Base-by-base conservation (phyloP, 2,113 vertebrate species). In the Syngnathus scovelli region DNA sequence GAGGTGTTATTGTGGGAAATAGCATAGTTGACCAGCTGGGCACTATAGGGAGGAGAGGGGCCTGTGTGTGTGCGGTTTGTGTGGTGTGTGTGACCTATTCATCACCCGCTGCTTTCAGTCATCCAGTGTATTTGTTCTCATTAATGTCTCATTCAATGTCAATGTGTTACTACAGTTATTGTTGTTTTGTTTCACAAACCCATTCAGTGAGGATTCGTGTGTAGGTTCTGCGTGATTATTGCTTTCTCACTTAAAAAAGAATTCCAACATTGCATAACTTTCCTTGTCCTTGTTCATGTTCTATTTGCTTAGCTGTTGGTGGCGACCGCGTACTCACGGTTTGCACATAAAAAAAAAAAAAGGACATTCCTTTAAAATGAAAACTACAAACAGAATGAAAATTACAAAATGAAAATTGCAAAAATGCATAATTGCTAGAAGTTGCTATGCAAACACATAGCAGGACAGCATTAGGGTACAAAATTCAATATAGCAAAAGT, bases 1-100 rank as follows among this genome's bases (percentile, higher is more conserved):
- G 59, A 70, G 65, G 73, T 75, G 76, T 78, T 80, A 78, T 69
- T 74, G 81, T 83, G 80, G 71, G 78, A 85, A 81, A 81, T 64
- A 70, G 63, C 64, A 75, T 36, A 80, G 77, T 64, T 68, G 64
- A 70, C 67, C 70, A 68, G 78, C 78, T 75, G 74, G 72, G 66
- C 63, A 11, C 39, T 39, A 27, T 19, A 19, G 23, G 56, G 71
- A 72, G 44, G 13, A 5, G 21, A 64, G 33, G 54, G 5, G 55
- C 61, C 72, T 33, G 60, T 70, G 68, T 61, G 38, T 54, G 61
- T 71, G 61, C 64, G 56, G 27, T 33, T 33, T 33, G 27, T 33
- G 27, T 33, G 44, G 59, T 66, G 78, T 64, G 64, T 27, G 52
- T 44, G 61, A 11, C 38, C 59, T 61, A 56, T 15, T 37, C 59